These are phyloP conservation scores for Picus viridis DNA, from an alignment of 2,797 vertebrate species.

Conservation along the genomic window DNA sequence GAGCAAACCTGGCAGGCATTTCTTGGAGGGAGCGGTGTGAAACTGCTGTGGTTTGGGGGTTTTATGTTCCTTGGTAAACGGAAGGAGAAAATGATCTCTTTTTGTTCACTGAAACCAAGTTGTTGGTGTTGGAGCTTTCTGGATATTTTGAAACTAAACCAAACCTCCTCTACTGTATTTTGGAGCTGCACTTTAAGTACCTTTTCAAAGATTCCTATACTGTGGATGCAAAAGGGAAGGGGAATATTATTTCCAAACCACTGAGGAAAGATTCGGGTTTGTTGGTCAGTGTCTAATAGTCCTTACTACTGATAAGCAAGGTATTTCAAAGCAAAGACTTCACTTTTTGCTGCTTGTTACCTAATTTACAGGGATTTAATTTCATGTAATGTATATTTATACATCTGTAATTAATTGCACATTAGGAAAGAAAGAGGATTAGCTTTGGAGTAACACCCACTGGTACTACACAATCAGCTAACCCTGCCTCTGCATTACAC, in stretches of 20 bases:
- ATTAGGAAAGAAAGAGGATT: constrained; percentile 70
- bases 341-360: constrained; percentile 76
- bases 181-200: constrained; percentile 62
- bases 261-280: neutral
- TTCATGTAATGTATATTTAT: constrained; percentile 85
- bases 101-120: neutral
- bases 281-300: neutral
- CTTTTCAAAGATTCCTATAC: constrained; percentile 18
- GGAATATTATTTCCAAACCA: neutral
- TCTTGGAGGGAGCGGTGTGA: neutral
- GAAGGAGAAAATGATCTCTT: neutral
- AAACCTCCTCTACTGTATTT: constrained; percentile 20
- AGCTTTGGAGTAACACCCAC: neutral
- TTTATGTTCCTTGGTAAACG: neutral
- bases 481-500: neutral
- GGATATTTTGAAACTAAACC: neutral
- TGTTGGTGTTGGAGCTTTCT: neutral
- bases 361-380: constrained; percentile 84
- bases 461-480: constrained; percentile 51
- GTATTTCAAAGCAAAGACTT: constrained; percentile 87
- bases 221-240: constrained; percentile 20
- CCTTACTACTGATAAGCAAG: neutral
- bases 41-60: neutral
- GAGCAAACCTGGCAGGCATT: neutral
- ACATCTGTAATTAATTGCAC: constrained; percentile 92